Percentiles rank a stretch among this genome's conserved stretches.
phyloP scores from a whole-genome alignment of 2,113 vertebrate species.

The Microcebus lehilahytsara region DNA sequence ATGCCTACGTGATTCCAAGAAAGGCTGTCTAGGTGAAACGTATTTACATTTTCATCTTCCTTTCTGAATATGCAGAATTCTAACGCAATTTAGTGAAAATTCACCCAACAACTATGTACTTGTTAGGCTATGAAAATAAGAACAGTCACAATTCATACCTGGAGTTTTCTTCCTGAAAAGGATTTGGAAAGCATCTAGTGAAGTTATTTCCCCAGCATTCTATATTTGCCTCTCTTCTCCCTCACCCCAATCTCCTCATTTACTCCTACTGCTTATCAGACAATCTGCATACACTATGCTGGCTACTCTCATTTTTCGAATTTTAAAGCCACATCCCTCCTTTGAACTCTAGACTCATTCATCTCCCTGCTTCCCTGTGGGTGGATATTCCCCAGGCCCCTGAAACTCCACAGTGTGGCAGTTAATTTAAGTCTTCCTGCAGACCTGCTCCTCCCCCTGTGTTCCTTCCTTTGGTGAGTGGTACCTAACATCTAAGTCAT shows the following conservation, averaged over 20 bases:
- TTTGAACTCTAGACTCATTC: neutral
- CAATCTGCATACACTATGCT: fast-evolving
- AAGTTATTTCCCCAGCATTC: neutral
- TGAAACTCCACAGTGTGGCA: neutral
- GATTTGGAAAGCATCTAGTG: neutral
- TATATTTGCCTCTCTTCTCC: neutral
- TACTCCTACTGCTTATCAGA: fast-evolving
- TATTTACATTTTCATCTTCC: neutral
- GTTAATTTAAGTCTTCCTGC: neutral
- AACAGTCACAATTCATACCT: neutral
- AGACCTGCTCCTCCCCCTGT: neutral
- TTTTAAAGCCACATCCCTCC: neutral
- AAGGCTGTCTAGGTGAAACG: neutral
- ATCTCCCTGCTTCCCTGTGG: neutral
- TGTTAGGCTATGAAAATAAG: neutral
- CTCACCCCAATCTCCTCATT: neutral
- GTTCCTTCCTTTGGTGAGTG: neutral
- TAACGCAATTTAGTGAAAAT: neutral
- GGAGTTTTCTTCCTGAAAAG: neutral
- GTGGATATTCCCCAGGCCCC: neutral
- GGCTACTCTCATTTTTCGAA: neutral
- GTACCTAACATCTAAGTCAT: neutral
- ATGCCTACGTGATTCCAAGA: conserved; percentile 48
- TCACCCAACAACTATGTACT: neutral
- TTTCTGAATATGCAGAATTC: neutral